Base-by-base conservation (phyloP, 2,888 invertebrate species). In the Caenorhabditis sp. region DNA sequence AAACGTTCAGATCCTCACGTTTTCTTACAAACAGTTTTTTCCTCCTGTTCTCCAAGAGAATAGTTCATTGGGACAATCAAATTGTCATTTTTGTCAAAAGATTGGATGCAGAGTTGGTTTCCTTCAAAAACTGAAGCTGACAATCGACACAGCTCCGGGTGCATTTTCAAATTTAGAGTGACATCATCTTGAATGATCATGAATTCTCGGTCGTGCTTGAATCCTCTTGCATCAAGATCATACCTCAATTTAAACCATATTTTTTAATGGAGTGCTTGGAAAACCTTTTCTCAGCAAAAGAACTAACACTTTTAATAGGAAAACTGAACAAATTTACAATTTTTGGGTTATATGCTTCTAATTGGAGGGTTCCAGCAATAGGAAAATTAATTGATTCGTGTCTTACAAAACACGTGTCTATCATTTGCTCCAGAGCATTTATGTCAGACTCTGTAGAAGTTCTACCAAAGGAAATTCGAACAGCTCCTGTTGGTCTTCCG, bases 381-480 rank as follows among this genome's bases (percentile, higher is more conserved):
- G 15, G 8, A n/a, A 24, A 3, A 9, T 2, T 18, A 8, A 11
- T 28, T 15, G 13, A 1, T 0, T 50, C 50, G 35, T 50, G 18
- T 1, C 44, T 62, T n/a, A 86, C 55, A 77, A 90, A 90, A 62
- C 89, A 90, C n/a, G 71, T 82, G 47, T 87, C 84, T 40, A 90
- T 81, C 89, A 90, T 88, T 44, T 83, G 72, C 40, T 86, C 76
- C 20, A 90, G 67, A 11, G 72, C 84, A 9, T 47, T 40, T 13
- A 89, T 70, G 51, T 95, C 94, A 65, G 94, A 91, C 76, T 93
- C 93, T 0, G 94, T 95, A 11, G 96, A 96, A 94, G 95, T 96
- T 90, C 96, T 96, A 20, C 98, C 98, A 92, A 98, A 96, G 0
- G 98, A 98, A 3, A 95, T 94, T 89, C 98, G 94, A 13, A 97